phyloP scores from a whole-genome alignment of 2,113 vertebrate species.

The Phalacrocorax brasilianus region DNA sequence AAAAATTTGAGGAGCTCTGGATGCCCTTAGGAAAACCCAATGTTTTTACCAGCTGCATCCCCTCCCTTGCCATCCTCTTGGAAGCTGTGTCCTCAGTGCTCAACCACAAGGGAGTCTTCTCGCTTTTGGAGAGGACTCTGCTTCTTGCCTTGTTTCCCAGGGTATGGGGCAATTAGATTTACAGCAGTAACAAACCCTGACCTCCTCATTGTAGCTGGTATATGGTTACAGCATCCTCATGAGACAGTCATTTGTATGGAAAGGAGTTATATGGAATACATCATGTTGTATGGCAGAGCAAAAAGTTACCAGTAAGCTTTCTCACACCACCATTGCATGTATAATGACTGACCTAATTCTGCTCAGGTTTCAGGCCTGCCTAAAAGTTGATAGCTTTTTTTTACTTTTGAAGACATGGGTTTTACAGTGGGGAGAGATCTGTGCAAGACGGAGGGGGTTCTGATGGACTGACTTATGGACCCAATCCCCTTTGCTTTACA shows the following conservation, averaged over 20 bases:
- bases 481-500: not conserved
- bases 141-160: not conserved
- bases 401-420: not conserved
- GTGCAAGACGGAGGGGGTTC: not conserved
- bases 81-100: not conserved
- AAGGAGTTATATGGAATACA: not conserved
- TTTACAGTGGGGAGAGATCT: not conserved
- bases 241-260: not conserved
- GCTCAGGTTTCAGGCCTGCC: conserved; percentile 44
- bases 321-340: not conserved
- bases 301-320: not conserved
- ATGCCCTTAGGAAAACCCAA: conserved; percentile 38
- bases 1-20: conserved; percentile 33
- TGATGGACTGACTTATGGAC: not conserved
- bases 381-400: not conserved
- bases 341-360: not conserved
- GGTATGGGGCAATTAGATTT: not conserved
- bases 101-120: not conserved
- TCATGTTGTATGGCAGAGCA: not conserved
- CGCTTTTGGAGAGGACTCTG: conserved; percentile 8
- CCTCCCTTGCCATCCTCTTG: not conserved
- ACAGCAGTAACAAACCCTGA: not conserved
- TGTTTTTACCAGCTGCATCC: not conserved
- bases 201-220: not conserved
- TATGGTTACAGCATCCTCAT: not conserved